Evolutionary conservation across 2,888 invertebrate species (phyloP), one percentile per base, ranked within the genome.

Genomic region (Volucella inanis): DNA sequence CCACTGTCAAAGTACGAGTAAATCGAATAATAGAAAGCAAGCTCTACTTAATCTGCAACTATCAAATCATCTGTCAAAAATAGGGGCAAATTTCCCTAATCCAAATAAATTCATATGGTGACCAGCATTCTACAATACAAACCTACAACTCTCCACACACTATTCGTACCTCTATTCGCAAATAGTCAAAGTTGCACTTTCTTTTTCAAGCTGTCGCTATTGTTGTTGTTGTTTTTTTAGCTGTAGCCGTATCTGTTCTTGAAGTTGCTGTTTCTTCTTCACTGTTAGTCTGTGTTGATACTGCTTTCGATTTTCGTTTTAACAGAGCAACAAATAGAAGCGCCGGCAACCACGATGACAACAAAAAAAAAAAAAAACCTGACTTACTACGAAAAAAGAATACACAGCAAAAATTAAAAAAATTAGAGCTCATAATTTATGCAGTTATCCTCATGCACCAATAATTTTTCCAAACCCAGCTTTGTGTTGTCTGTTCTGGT

Each of bases 401-500:
- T 15, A 45, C 9, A 50, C 38, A 74, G 43, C 54, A 39, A 47
- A 15, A 65, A 50, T 65, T 50, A n/a, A 54, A 70, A 76, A 85
- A 85, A 85, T 76, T 85, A 77, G 80, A 76, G 76, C 85, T 77
- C 81, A 85, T 85, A 85, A 85, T 85, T 81, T 85, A 85, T 85
- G 76, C 85, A 72, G 76, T 72, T 68, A 62, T 81, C 64, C 79
- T 82, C 82, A 87, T 87, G 87, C 87, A 87, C 87, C 84, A 87
- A 87, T 87, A 87, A 87, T 83, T 87, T 87, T 84, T 74, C 75
- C 64, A 76, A 87, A 85, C 71, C 67, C 65, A 41, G 12, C 55
- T 71, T 70, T 81, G 45, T 54, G 18, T 70, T n/a, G 11, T 64
- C 31, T 55, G 15, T 18, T 41, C 12, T 22, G 18, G 0, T 22